Evolutionary conservation across 2,888 invertebrate species (phyloP).

Genomic region (Ariolimax columbianus): DNA sequence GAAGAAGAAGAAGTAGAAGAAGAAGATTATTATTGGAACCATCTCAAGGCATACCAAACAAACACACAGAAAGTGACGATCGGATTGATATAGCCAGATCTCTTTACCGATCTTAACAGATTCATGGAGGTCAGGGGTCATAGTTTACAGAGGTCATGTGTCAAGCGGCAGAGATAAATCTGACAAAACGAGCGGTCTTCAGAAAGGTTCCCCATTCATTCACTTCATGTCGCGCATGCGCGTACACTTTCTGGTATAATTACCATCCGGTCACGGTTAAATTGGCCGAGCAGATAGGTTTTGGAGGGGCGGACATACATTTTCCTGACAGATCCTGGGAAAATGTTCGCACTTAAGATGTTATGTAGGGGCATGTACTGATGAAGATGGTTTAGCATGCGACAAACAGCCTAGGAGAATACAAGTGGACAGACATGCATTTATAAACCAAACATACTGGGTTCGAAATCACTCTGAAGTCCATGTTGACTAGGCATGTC

Average conservation of each 20-base stretch:
- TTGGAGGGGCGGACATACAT: background rate
- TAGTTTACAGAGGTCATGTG: conserved; percentile 39
- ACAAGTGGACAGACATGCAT: no score
- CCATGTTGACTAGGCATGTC: no score
- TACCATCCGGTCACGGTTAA: background rate
- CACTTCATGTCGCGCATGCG: conserved; percentile 24
- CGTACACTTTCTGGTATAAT: conserved; percentile 11
- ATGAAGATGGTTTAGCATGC: no score
- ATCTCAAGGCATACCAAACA: no score
- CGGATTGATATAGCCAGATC: no score
- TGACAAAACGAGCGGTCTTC: conserved; percentile 6
- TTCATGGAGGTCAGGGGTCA: conserved; percentile 11
- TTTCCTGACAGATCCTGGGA: background rate
- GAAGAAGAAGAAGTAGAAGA: no score
- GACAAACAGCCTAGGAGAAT: no score
- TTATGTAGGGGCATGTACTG: background rate
- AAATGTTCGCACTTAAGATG: background rate
- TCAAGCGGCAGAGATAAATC: conserved; percentile 33
- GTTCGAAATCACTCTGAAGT: no score
- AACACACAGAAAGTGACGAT: no score
- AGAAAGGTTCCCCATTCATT: background rate
- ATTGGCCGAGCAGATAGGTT: background rate
- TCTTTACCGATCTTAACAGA: no score
- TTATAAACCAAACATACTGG: no score
- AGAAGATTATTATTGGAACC: no score